Evolutionary conservation across 2,888 invertebrate genomes (phyloP), one percentile per base, ranked within the genome.

Genomic region (Pristionchus exspectatus): DNA sequence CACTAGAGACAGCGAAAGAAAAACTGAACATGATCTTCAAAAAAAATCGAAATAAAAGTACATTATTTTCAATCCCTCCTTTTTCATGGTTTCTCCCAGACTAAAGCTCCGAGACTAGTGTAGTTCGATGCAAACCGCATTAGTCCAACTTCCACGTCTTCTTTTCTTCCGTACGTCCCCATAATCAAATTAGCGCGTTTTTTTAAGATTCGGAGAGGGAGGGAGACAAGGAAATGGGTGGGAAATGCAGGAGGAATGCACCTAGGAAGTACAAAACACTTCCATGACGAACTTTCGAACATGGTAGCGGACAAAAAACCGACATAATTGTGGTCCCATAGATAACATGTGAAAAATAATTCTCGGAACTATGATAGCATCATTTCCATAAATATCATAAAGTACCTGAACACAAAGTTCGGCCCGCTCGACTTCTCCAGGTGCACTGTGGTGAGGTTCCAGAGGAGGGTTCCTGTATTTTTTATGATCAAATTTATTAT

Each of bases 371-470:
- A 38, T n/a, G n/a, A n/a, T 38, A 2, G 44, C 9, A 50, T 50
- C 44, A 50, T 50, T 50, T 50, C 44, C 38, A 38, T 38, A 38
- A 38, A 38, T 38, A 38, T 38, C 2, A 38, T 38, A 38, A 38
- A 38, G 5, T 56, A 84, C 84, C 84, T 54, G 30, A 84, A 84
- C 27, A 84, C 56, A 54, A 84, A 84, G 27, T 30, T 56, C 30
- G 54, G 30, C 21, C 66, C 63, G 2, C 86, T 66, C 63, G 86
- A 59, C 44, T 66, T 86, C 66, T 86, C 86, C 4, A 86, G 33
- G 14, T 63, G 86, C 27, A 66, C 66, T 0, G 66, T 63, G 44
- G 86, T 86, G 14, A 86, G 33, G 30, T 59, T 86, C 86, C 86
- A 86, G 33, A 63, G 63, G 9, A 86, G 33, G 14, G 86, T 63